A percentile compares a stretch with the other conserved stretches of the same genome.
Evolutionary conservation across 2,888 invertebrate genomes (phyloP).

Genomic region (Zelleria hepariella): DNA sequence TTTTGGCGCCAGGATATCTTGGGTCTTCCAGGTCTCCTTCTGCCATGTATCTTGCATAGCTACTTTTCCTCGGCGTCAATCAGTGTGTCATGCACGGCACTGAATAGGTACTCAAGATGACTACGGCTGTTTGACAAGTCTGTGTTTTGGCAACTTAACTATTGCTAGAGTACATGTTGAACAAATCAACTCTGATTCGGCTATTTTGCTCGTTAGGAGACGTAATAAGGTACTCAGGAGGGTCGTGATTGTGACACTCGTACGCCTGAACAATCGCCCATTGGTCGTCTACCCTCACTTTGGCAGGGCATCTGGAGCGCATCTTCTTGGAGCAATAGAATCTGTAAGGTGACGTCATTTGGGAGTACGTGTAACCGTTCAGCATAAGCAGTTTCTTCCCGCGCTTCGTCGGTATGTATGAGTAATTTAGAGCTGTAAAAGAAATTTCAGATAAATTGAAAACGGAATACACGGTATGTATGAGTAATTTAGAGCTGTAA

Average conservation of each 20-base stretch:
- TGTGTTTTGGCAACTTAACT: no score
- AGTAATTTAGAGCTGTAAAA: neutral
- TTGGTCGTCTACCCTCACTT: conserved; percentile 13
- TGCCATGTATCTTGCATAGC: no score
- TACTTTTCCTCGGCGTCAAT: no score
- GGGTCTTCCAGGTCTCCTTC: no score
- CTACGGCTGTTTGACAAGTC: no score
- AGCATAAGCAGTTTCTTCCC: conserved; percentile 7
- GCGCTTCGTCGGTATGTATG: conserved; percentile 8
- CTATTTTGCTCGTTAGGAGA: no score
- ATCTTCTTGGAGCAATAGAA: conserved; percentile 23
- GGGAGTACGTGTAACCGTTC: conserved; percentile 14
- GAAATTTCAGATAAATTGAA: neutral
- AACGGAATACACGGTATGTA: neutral
- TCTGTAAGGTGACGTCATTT: conserved; percentile 7
- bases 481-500: no score
- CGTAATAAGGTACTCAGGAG: conserved; percentile 13
- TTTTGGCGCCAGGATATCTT: no score
- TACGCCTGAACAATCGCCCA: conserved; percentile 9
- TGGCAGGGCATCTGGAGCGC: conserved; percentile 18
- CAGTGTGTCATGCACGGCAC: no score
- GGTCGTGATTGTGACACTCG: conserved; percentile 16
- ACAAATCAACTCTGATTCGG: no score
- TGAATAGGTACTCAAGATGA: no score
- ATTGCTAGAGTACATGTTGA: no score